Evolutionary conservation across 2,888 invertebrate genomes (phyloP), one percentile per base, ranked within the genome.

Genomic region (Antheraea yamamai): DNA sequence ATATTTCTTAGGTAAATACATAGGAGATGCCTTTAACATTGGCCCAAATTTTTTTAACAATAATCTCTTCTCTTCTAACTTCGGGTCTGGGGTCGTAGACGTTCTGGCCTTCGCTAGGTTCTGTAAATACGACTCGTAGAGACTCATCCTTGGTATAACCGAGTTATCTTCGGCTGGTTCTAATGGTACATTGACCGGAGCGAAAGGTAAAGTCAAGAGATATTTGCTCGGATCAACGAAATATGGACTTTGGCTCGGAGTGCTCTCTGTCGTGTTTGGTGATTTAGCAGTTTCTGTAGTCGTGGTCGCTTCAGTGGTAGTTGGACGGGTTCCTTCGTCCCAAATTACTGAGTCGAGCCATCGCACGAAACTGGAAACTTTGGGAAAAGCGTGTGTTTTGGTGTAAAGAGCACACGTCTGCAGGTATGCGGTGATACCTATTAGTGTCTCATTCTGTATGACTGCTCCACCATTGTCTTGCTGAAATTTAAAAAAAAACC

Each of bases 401-500:
- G 90, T 88, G 83, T 94, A 95, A 2, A 91, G 80, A 0, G 93
- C 94, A 78, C 94, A 95, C 2, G 89, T 81, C 83, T 93, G 91
- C 68, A 89, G 80, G 82, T 92, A 94, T 0, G 89, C 84, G 0
- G 94, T 83, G 26, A 95, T 79, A 0, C 86, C 94, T 18, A 95
- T 81, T 0, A 95, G 83, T 0, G 92, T 93, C 81, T 91, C 88
- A 87, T 94, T 94, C 72, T 95, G 94, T 55, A 94, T 85, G 0
- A 94, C 90, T 1, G 94, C 92, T 0, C 94, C 94, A 1, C 94
- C 94, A 78, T 94, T 91, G 87, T 95, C 94, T 84, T 84, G 91
- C 94, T 95, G 89, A 6, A 86, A 89, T 1, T 51, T 2, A 77
- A 74, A 52, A 70, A 39, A n/a, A 1, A 14, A 70, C 35, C 6